Evolutionary conservation across 1,140 invertebrate genomes (phyloP), one percentile per base, ranked within the genome.

Genomic region (Chelonus insularis): DNA sequence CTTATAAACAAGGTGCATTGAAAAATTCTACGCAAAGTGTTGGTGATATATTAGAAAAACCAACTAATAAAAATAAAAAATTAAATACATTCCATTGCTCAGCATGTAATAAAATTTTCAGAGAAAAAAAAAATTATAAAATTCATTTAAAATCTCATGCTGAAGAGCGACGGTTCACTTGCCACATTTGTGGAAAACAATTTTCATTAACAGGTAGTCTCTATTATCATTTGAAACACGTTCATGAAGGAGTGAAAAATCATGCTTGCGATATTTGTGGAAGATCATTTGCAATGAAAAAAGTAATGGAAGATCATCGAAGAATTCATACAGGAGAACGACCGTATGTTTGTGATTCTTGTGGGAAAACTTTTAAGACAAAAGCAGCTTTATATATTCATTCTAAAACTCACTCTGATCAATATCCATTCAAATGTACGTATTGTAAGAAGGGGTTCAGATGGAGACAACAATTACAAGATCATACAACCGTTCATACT

Each of bases 301-400:
- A 81, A 0, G 84, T 85, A 2, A 71, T 84, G 52, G 84, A 87
- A 0, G 85, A 88, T 65, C 88, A 89, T 68, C 80, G 85, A 69
- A 84, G 87, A 68, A 86, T 85, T 16, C 87, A 89, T 57, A 87
- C 86, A 0, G 83, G 86, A 14, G 82, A 85, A 64, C 83, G 87
- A 43, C 86, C 87, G 0, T 89, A 85, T 62, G 80, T 85, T 11
- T 89, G 88, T 65, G 85, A 88, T 57, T 75, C 84, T 43, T 89
- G 87, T 57, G 85, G 75, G 4, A 85, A 85, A 66, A 74, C 72
- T 7, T 87, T 86, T 71, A 78, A 80, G 2, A 81, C 81, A 0
- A 78, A 81, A 29, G 82, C 84, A 0, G 80, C 83, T 3, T 69
- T 84, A 4, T 85, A 85, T 66, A 83, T 84, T 43, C 86, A 88